Conservation (phyloP, 2,113 vertebrate species). For the Poecile atricapillus region DNA sequence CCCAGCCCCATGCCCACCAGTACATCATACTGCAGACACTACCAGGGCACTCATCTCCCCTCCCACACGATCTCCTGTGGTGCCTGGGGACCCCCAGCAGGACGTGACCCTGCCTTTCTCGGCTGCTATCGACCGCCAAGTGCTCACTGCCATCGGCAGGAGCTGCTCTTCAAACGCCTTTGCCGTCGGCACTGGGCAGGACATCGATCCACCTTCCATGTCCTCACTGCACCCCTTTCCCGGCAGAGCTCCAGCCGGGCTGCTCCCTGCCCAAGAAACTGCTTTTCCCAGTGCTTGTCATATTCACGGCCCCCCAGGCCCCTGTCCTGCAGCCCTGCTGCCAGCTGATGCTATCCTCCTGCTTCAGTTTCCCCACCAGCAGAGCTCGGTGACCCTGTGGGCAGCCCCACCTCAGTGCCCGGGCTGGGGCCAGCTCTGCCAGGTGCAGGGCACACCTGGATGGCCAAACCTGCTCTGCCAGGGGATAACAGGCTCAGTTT, state of each 20-base stretch:
- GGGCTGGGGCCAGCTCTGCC: not conserved
- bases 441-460: not conserved
- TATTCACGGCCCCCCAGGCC: fast-evolving
- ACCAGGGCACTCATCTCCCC: not conserved
- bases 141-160: not conserved
- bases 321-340: fast-evolving
- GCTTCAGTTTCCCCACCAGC: not conserved
- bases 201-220: not conserved
- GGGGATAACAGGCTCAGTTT: not conserved
- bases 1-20: fast-evolving
- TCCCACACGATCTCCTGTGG: fast-evolving
- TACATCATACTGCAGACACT: not conserved
- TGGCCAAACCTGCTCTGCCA: not conserved
- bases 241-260: fast-evolving
- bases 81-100: not conserved
- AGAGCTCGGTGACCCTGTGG: fast-evolving
- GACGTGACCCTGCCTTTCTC: not conserved
- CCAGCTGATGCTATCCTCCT: not conserved
- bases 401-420: fast-evolving
- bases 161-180: not conserved
- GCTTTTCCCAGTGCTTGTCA: not conserved
- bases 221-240: not conserved
- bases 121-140: not conserved
- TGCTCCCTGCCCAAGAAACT: not conserved
- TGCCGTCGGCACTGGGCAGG: fast-evolving